Conservation (phyloP, 2,113 vertebrate species). For the Noctilio leporinus region DNA sequence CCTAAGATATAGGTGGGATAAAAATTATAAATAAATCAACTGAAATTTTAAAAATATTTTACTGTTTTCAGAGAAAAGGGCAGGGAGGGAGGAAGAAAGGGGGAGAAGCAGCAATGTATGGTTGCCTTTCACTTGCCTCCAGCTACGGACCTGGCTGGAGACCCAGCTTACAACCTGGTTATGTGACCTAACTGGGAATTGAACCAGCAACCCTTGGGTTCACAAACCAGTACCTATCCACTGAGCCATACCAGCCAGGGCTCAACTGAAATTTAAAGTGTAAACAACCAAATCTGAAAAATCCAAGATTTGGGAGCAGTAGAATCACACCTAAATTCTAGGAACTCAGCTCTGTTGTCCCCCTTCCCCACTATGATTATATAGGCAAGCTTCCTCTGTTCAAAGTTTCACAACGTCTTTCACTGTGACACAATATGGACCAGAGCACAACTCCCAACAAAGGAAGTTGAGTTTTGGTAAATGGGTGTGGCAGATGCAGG, state of each 20-base stretch:
- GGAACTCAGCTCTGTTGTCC: neutral
- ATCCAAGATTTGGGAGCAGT: neutral
- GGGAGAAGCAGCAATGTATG: too few species aligned
- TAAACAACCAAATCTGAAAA: neutral
- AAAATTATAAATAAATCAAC: neutral
- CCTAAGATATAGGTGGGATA: neutral
- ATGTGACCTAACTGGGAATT: too few species aligned
- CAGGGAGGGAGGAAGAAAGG: too few species aligned
- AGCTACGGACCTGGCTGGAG: too few species aligned
- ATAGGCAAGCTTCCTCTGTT: neutral
- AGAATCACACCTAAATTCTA: neutral
- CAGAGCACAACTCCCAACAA: neutral
- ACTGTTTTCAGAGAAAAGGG: too few species aligned
- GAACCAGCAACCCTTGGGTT: too few species aligned
- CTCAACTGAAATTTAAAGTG: neutral
- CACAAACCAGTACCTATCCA: too few species aligned
- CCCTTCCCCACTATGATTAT: neutral
- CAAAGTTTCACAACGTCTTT: neutral
- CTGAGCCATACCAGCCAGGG: too few species aligned
- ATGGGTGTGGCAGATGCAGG: neutral
- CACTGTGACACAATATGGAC: neutral
- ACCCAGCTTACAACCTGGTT: too few species aligned
- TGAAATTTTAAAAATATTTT: too few species aligned
- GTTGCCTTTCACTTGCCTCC: too few species aligned
- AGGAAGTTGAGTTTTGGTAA: neutral